A percentile compares a stretch with the other conserved stretches of the same genome.
phyloP scores from a whole-genome alignment of 2,888 invertebrate species.

The Melitaea athalia region DNA sequence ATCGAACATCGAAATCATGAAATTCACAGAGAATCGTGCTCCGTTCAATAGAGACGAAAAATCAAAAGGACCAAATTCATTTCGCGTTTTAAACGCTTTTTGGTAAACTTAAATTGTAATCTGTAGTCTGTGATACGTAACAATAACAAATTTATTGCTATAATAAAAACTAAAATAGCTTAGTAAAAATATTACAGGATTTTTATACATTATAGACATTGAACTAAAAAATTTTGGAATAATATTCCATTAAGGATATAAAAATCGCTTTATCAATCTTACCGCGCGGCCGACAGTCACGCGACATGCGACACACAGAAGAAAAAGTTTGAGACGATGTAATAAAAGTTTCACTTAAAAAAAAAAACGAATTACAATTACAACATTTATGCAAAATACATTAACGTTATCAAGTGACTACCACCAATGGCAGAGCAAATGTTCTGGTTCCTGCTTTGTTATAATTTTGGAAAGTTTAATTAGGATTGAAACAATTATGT shows the following conservation, averaged over 20 bases:
- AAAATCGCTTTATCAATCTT: too few species aligned
- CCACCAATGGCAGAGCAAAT: neutral
- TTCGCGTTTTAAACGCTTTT: neutral
- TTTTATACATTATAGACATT: too few species aligned
- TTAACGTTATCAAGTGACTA: neutral
- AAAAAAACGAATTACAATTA: neutral
- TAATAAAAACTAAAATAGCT: neutral
- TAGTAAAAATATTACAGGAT: neutral
- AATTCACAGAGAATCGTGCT: conserved; percentile 14
- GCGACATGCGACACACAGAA: too few species aligned
- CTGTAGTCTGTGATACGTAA: neutral
- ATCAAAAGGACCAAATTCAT: neutral
- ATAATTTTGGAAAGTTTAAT: conserved; percentile 35
- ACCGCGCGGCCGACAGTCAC: too few species aligned
- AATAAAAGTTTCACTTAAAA: too few species aligned
- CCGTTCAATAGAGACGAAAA: conserved; percentile 8
- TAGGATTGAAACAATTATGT: conserved; percentile 38
- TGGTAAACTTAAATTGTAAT: neutral
- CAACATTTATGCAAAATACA: neutral
- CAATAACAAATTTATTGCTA: neutral
- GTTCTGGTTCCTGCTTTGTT: conserved; percentile 8
- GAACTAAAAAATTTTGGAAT: too few species aligned
- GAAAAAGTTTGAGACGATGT: too few species aligned
- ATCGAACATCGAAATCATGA: conserved; percentile 20
- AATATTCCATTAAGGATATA: too few species aligned